Conservation (phyloP, 2,113 vertebrate genomes). For the Tapirus terrestris region DNA sequence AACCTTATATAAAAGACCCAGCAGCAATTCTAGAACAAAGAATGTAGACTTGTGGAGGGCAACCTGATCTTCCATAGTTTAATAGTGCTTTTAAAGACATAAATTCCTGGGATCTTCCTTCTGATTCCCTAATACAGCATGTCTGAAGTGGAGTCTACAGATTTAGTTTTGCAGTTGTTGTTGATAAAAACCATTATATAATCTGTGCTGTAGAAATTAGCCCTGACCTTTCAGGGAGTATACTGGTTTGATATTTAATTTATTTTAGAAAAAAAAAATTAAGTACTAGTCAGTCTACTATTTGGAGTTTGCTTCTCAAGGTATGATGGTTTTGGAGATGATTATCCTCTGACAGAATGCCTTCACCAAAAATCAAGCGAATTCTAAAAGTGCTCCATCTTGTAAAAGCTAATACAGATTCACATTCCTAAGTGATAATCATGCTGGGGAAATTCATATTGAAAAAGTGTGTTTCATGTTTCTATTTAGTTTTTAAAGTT, state of each 20-base stretch:
- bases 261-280: neutral
- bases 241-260: neutral
- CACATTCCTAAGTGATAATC: neutral
- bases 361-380: neutral
- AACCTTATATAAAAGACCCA: neutral
- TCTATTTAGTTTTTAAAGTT: slow-evolving; percentile 16
- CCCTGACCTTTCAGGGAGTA: neutral
- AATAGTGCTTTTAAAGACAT: neutral
- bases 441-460: neutral
- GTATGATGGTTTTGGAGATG: neutral
- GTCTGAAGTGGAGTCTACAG: neutral
- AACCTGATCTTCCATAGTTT: neutral
- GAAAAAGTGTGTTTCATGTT: neutral
- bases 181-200: neutral
- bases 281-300: neutral
- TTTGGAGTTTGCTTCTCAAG: neutral
- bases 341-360: neutral
- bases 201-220: neutral
- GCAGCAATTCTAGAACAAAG: neutral
- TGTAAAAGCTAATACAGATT: neutral
- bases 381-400: neutral
- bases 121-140: neutral
- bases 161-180: neutral
- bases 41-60: neutral
- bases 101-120: neutral